These are phyloP conservation scores for Bombus sylvicola DNA, from an alignment of 1,140 invertebrate species.

Conservation along the genomic window DNA sequence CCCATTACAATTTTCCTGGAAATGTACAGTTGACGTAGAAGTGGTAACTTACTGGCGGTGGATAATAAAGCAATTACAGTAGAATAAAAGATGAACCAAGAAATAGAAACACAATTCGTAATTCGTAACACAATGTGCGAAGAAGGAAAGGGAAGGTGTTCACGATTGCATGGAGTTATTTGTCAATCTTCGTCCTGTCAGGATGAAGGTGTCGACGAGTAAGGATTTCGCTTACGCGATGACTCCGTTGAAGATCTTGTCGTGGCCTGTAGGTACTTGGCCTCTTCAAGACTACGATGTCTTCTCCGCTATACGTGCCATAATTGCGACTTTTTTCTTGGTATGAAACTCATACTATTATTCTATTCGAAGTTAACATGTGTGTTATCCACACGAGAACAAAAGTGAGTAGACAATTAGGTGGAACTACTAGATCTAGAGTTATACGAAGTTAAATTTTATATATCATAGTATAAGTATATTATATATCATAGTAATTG, in stretches of 20 bases:
- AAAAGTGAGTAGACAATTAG: no score
- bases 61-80: background rate
- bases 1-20: background rate
- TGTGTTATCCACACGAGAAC: background rate
- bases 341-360: background rate
- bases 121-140: no score
- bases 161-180: background rate
- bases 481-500: no score
- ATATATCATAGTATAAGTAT: no score
- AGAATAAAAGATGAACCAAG: conserved; percentile 21
- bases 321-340: background rate
- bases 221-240: conserved; percentile 9
- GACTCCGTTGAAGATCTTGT: conserved; percentile 29
- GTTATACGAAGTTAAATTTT: no score
- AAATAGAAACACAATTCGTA: no score
- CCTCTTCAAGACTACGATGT: background rate
- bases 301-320: conserved; percentile 22
- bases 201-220: conserved; percentile 24
- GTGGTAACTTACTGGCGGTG: no score
- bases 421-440: no score
- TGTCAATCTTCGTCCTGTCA: background rate
- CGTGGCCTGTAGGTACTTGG: conserved; percentile 54
- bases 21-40: background rate
- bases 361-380: no score
- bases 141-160: background rate